Base-by-base conservation (phyloP, 2,113 vertebrate genomes). In the Apistogramma diplotaenia region DNA sequence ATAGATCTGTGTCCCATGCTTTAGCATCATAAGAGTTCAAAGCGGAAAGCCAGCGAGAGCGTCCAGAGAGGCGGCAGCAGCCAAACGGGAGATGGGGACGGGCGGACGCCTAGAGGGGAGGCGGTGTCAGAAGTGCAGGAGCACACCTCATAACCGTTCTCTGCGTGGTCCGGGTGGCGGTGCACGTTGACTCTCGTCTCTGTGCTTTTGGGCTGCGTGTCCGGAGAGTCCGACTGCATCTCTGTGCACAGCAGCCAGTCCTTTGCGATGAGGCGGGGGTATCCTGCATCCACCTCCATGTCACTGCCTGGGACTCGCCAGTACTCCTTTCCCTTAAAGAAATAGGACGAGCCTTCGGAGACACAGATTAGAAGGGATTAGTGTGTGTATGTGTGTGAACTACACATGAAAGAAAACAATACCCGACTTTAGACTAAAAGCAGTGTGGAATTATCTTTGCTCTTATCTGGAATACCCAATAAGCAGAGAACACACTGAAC, bases 271-370 rank as follows among this genome's bases (percentile, higher is more conserved):
- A 97, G 94, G 79, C 94, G 96, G 0, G 98, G 98, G 77, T 95
- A 98, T 0, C 96, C 96, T 0, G 93, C 91, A 23, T 97, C 97
- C 1, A 79, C 96, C 82, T 98, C 97, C 94, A 96, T 94, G 71
- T 96, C 95, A 0, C 96, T 96, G 83, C 96, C 96, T 35, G 90
- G 84, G 67, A 99, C 95, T 19, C 97, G 96, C 98, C 98, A 99
- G 94, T 99, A 99, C 57, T 99, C 96, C 81, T 95, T 96, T 79
- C 97, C 98, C 12, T 96, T 97, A 91, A 99, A 99, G 94, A 99
- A 99, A 91, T 99, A 99, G 27, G 96, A 96, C 1, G 97, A 88
- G 19, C 86, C 86, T 88, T 65, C 0, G 78, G 71, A 80, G n/a
- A 62, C 81, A 72, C 83, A 82, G 49, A 86, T 85, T n/a, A 56